Conservation (phyloP, 2,888 invertebrate genomes). For the Argyresthia albistria region DNA sequence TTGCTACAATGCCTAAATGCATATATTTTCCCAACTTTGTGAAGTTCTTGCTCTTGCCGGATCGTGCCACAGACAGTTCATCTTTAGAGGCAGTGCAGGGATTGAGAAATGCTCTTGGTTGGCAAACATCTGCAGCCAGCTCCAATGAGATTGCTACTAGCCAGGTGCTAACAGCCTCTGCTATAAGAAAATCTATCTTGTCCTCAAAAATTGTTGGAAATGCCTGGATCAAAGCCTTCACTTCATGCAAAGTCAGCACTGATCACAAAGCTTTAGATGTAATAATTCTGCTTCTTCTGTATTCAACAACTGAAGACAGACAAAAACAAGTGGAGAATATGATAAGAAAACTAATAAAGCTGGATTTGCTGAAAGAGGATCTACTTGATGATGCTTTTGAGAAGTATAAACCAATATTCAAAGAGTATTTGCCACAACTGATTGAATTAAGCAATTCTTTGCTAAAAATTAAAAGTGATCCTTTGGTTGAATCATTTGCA, state of each 20-base stretch:
- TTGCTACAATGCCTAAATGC: slow-evolving; percentile 57
- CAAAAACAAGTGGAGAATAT: slow-evolving; percentile 74
- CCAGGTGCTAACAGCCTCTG: slow-evolving; percentile 72
- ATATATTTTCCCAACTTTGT: slow-evolving; percentile 68
- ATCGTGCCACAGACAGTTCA: slow-evolving; percentile 38
- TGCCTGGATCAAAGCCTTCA: slow-evolving; percentile 72
- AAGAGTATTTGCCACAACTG: slow-evolving; percentile 66
- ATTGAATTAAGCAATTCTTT: slow-evolving; percentile 71
- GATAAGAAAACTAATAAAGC: slow-evolving; percentile 75
- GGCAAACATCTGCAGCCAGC: slow-evolving; percentile 46
- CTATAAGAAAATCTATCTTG: slow-evolving; percentile 69
- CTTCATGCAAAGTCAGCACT: slow-evolving; percentile 49
- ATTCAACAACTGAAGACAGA: slow-evolving; percentile 72
- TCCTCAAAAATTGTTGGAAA: slow-evolving; percentile 69
- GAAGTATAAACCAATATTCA: slow-evolving; percentile 68
- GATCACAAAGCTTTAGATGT: slow-evolving; percentile 80
- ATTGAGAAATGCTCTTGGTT: slow-evolving; percentile 63
- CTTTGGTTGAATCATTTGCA: slow-evolving; percentile 70
- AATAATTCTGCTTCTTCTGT: slow-evolving; percentile 75
- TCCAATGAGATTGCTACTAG: slow-evolving; percentile 68
- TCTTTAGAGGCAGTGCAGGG: slow-evolving; percentile 54
- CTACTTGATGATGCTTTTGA: slow-evolving; percentile 70
- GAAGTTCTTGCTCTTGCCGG: slow-evolving; percentile 71
- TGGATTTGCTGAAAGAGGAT: slow-evolving; percentile 69
- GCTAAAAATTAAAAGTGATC: slow-evolving; percentile 60